A percentile compares a stretch with the other conserved stretches of the same genome.
Evolutionary conservation across 2,888 invertebrate species (phyloP).

Genomic region (Heliconius aoede): DNA sequence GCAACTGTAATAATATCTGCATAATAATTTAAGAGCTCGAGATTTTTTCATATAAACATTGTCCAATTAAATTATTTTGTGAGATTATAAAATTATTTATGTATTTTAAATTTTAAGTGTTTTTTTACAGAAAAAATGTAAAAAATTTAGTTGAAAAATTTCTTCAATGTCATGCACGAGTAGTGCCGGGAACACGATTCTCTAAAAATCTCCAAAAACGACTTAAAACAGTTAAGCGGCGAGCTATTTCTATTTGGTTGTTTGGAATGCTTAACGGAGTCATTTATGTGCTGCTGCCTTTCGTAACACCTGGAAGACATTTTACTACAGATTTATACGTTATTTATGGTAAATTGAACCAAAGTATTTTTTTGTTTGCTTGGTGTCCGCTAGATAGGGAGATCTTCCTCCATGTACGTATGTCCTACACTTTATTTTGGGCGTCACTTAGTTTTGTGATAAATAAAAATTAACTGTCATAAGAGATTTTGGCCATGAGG

Average conservation of each 20-base stretch:
- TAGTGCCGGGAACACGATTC: constrained; percentile 54
- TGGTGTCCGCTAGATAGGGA: not conserved
- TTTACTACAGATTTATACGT: constrained; percentile 54
- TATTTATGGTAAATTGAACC: constrained; percentile 51
- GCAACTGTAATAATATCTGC: too few species aligned
- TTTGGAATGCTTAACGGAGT: constrained; percentile 57
- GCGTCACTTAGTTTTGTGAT: too few species aligned
- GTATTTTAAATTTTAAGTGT: too few species aligned
- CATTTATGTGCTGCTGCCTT: constrained; percentile 53
- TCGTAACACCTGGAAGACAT: constrained; percentile 57
- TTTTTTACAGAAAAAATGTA: constrained; percentile 52
- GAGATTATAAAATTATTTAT: too few species aligned
- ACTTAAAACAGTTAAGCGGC: constrained; percentile 57
- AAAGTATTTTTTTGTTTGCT: not conserved
- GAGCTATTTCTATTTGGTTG: constrained; percentile 60
- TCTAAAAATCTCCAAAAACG: constrained; percentile 52
- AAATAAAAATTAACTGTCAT: too few species aligned
- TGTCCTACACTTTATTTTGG: too few species aligned
- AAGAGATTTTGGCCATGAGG: too few species aligned
- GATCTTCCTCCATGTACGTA: too few species aligned
- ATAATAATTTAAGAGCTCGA: too few species aligned
- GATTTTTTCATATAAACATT: too few species aligned
- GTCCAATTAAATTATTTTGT: too few species aligned
- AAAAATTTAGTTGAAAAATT: constrained; percentile 53
- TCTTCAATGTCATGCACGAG: constrained; percentile 51